phyloP scores from a whole-genome alignment of 2,888 invertebrate species.

The Scaptodrosophila latifasciaeformis region DNA sequence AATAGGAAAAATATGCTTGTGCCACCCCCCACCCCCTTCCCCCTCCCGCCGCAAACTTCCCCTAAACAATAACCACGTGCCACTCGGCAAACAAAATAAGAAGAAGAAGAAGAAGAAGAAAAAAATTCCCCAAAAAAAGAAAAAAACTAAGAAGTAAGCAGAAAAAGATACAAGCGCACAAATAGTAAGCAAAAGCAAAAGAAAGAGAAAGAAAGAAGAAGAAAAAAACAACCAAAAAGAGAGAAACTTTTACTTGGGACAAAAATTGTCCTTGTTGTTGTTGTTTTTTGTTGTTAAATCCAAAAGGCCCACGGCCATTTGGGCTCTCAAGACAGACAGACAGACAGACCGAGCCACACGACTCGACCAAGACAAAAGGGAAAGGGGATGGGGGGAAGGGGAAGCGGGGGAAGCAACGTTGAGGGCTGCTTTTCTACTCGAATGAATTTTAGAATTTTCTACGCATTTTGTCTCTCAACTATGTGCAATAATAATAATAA shows the following conservation, averaged over 20 bases:
- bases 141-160: constrained; percentile 1
- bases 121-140: constrained; percentile 1
- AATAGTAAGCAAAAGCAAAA: constrained; percentile 1
- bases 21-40: too few species aligned
- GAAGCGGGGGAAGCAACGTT: background rate
- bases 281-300: too few species aligned
- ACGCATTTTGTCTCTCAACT: constrained; percentile 46
- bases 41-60: too few species aligned
- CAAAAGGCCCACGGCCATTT: too few species aligned
- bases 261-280: too few species aligned
- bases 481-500: constrained; percentile 38
- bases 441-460: constrained; percentile 47
- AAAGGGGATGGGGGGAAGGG: background rate
- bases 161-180: background rate
- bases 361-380: background rate
- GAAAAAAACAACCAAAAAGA: background rate
- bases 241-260: background rate
- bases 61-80: background rate
- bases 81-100: background rate
- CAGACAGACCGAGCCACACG: background rate
- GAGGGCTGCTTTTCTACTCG: constrained; percentile 37
- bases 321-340: background rate
- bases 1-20: too few species aligned
- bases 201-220: background rate
- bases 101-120: background rate